Conservation (phyloP, 1,140 invertebrate genomes). For the Diachasmimorpha longicaudata region DNA sequence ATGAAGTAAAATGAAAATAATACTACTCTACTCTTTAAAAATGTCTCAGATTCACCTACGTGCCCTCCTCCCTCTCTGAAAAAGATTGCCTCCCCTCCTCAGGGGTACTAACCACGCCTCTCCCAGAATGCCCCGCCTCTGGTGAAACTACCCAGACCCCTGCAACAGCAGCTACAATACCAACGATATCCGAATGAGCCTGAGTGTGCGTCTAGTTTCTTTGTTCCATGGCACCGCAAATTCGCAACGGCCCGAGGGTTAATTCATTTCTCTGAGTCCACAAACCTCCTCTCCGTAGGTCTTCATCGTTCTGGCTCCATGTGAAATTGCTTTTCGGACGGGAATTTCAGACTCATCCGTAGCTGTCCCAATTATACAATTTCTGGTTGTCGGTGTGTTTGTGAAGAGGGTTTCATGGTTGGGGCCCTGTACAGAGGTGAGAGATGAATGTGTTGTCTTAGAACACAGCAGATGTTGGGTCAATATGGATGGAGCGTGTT, state of each 20-base stretch:
- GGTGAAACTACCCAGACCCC: no score
- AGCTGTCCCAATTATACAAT: slow-evolving; percentile 5
- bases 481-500: not conserved
- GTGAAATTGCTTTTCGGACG: not conserved
- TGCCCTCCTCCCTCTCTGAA: not conserved
- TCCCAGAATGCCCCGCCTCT: no score
- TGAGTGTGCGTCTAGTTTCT: not conserved
- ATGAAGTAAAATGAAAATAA: not conserved
- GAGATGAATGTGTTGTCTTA: not conserved
- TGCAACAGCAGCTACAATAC: not conserved
- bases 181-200: slow-evolving; percentile 9
- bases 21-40: not conserved
- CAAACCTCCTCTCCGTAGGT: slow-evolving; percentile 25
- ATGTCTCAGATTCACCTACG: not conserved
- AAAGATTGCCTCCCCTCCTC: no score
- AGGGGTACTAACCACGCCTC: no score
- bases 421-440: not conserved
- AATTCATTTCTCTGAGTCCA: slow-evolving; percentile 57
- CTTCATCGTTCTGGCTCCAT: not conserved
- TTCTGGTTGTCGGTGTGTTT: not conserved
- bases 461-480: not conserved
- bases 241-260: slow-evolving; percentile 35
- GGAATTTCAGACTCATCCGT: slow-evolving; percentile 49
- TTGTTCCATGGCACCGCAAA: slow-evolving; percentile 30
- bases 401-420: not conserved